Conservation (phyloP, 2,888 invertebrate species). For the Caenorhabditis uteleia region DNA sequence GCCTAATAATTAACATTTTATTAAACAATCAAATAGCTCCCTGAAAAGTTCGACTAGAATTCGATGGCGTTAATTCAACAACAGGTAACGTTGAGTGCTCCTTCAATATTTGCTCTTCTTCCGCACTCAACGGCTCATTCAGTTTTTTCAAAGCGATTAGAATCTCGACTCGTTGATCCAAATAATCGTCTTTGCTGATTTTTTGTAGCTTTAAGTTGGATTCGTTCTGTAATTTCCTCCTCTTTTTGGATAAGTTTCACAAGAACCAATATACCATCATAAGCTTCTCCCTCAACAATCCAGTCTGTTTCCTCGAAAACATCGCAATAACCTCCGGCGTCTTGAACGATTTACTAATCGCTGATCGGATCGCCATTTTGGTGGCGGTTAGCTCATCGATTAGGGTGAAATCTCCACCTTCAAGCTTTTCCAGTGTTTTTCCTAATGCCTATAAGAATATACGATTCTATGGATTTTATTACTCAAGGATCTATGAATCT, state of each 20-base stretch:
- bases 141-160: conserved; percentile 40
- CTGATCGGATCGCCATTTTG: conserved; percentile 76
- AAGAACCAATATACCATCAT: conserved; percentile 47
- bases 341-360: conserved; percentile 80
- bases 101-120: conserved; percentile 32
- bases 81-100: conserved; percentile 15
- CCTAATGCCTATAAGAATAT: conserved; percentile 75
- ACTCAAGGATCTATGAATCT: background rate
- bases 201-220: conserved; percentile 10
- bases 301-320: conserved; percentile 79
- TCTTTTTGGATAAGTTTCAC: no score
- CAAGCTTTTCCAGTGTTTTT: conserved; percentile 70
- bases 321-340: conserved; percentile 80
- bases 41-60: conserved; percentile 19
- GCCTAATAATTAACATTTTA: conserved; percentile 3
- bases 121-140: conserved; percentile 31
- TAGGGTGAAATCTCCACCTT: conserved; percentile 43
- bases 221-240: conserved; percentile 27
- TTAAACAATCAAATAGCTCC: conserved; percentile 6
- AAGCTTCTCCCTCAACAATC: conserved; percentile 76
- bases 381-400: conserved; percentile 46
- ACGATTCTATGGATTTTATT: no score
- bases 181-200: conserved; percentile 12
- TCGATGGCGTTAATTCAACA: conserved; percentile 26
- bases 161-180: conserved; percentile 37